phyloP scores from a whole-genome alignment of 1,140 invertebrate species.

The Aphelinus certus region DNA sequence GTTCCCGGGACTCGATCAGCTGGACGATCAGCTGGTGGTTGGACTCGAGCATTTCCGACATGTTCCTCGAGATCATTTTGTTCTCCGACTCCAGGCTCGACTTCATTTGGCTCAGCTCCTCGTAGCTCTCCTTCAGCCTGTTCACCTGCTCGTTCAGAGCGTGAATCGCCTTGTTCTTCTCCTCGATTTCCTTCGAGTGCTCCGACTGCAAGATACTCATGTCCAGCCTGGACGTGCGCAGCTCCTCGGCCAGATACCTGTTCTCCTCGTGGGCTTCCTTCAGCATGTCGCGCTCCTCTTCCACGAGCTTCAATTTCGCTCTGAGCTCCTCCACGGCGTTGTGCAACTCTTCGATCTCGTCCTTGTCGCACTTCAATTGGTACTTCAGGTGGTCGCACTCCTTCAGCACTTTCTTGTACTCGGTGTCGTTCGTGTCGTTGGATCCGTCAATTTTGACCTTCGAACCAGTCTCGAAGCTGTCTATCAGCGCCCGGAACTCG shows the following conservation, averaged over 20 bases:
- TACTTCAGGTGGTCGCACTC: not conserved
- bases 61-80: slow-evolving; percentile 7
- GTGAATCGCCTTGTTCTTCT: not conserved
- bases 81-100: not conserved
- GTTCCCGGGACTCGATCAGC: slow-evolving; percentile 9
- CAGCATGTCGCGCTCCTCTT: slow-evolving; percentile 4
- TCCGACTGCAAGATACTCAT: not conserved
- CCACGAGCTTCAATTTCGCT: not conserved
- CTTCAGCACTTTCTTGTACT: not conserved
- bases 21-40: slow-evolving; percentile 13
- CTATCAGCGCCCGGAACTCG: too few species aligned
- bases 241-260: not conserved
- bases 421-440: not conserved
- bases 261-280: not conserved
- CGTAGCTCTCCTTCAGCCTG: not conserved
- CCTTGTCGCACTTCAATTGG: not conserved
- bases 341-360: not conserved
- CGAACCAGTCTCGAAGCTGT: too few species aligned
- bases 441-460: not conserved
- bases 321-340: not conserved
- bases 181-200: not conserved
- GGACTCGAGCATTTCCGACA: not conserved
- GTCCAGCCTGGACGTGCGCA: not conserved
- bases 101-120: not conserved
- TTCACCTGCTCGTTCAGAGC: not conserved